Evolutionary conservation across 2,113 vertebrate genomes (phyloP).

Genomic region (Plecturocebus donacophilus): DNA sequence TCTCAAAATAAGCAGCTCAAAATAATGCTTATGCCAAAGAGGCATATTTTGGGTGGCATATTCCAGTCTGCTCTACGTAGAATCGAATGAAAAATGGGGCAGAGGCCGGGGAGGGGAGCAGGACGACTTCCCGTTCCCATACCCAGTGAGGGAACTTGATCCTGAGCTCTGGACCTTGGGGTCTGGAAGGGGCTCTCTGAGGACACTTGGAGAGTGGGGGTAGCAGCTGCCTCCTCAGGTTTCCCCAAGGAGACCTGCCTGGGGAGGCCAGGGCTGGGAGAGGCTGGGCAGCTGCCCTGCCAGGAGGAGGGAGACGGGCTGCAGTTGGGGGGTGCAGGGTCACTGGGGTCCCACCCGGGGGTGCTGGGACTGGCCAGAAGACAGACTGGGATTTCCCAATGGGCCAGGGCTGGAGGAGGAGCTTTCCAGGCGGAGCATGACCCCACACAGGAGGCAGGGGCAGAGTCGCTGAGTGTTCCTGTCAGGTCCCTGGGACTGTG

Average conservation of each 20-base stretch:
- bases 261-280: neutral
- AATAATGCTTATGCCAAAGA: neutral
- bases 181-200: neutral
- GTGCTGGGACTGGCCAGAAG: neutral
- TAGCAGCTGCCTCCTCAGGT: neutral
- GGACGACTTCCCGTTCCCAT: neutral
- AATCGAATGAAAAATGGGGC: neutral
- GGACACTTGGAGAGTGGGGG: accelerated
- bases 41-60: neutral
- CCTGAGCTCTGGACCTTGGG: neutral
- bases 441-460: neutral
- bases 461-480: neutral
- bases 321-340: neutral
- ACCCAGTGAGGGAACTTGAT: neutral
- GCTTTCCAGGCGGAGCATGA: neutral
- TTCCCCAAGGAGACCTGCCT: neutral
- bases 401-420: neutral
- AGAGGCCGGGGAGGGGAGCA: too few relatives aligned
- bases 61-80: neutral
- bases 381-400: neutral
- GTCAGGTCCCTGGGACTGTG: too few relatives aligned
- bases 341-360: neutral
- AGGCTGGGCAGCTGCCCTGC: neutral
- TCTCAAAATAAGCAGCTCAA: neutral
- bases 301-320: neutral